These are phyloP conservation scores for Colletes collaris DNA, from an alignment of 2,888 invertebrate genomes.

Conservation along the genomic window DNA sequence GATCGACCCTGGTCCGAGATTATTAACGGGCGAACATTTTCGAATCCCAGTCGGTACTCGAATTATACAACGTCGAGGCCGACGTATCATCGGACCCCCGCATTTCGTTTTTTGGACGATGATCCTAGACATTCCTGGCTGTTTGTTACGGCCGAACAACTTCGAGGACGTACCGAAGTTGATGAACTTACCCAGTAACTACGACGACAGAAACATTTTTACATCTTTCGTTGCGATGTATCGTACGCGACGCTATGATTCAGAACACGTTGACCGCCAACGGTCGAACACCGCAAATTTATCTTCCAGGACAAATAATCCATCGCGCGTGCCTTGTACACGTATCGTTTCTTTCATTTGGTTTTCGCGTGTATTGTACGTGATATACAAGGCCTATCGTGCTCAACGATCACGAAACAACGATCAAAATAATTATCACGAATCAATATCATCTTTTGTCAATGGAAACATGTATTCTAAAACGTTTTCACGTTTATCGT, in stretches of 20 bases:
- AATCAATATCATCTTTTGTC: no score
- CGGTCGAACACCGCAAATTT: not conserved
- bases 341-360: not conserved
- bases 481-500: no score
- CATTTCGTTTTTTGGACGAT: not conserved
- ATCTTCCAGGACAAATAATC: not conserved
- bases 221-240: no score
- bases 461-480: no score
- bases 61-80: not conserved
- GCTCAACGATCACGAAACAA: conserved; percentile 1
- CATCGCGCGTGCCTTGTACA: not conserved
- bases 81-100: not conserved
- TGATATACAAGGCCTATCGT: not conserved
- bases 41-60: not conserved
- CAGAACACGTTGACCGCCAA: conserved; percentile 5
- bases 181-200: not conserved
- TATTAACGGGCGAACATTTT: conserved; percentile 6
- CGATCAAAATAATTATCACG: no score
- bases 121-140: conserved; percentile 10
- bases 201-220: no score
- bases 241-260: not conserved
- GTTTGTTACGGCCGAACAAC: conserved; percentile 11
- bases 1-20: not conserved
- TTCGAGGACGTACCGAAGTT: not conserved
- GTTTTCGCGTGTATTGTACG: not conserved